Evolutionary conservation across 2,113 vertebrate genomes (phyloP).

Genomic region (Coptodon rendalli): DNA sequence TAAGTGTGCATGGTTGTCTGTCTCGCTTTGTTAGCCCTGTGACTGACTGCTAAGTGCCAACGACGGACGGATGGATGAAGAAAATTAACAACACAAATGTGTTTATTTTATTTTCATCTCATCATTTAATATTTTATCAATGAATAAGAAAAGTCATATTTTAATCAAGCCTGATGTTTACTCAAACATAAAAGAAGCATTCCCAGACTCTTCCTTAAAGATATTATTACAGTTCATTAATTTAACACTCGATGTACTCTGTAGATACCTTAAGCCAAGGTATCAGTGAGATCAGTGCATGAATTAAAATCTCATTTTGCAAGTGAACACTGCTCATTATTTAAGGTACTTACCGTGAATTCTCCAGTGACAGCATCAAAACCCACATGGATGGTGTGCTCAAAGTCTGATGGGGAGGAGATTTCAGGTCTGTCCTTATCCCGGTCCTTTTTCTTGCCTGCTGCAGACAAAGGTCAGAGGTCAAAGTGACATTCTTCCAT

Average conservation of each 20-base stretch:
- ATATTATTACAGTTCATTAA: background rate
- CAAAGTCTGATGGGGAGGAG: slow-evolving; percentile 94
- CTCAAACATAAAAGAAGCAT: background rate
- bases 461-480: slow-evolving; percentile 60
- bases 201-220: background rate
- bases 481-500: background rate
- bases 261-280: background rate
- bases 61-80: background rate
- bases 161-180: background rate
- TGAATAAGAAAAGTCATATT: background rate
- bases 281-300: background rate
- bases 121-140: background rate
- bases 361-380: slow-evolving; percentile 97
- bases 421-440: slow-evolving; percentile 97
- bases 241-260: background rate
- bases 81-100: background rate
- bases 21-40: background rate
- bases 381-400: slow-evolving; percentile 96
- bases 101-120: background rate
- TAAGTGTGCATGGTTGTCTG: background rate
- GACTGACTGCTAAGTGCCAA: background rate
- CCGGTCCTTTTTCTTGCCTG: slow-evolving; percentile 88
- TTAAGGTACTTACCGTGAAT: slow-evolving; percentile 84
- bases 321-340: background rate
- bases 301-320: background rate